phyloP scores from a whole-genome alignment of 2,113 vertebrate species.

The Hydrochoerus hydrochaeris region DNA sequence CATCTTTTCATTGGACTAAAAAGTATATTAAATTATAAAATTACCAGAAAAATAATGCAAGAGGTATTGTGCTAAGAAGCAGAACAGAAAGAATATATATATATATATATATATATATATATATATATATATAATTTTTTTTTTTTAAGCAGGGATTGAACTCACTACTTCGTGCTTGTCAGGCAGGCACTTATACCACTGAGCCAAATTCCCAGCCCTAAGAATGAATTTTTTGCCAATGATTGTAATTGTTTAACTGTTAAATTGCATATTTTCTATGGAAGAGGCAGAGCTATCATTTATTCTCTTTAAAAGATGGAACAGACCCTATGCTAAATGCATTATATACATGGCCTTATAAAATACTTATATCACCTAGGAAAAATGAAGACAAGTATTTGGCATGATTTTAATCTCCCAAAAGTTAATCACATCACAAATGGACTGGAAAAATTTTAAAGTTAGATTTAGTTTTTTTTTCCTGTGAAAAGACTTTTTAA shows the following conservation, averaged over 20 bases:
- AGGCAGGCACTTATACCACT: too few species aligned
- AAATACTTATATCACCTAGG: background rate
- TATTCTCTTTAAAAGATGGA: background rate
- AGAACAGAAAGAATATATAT: background rate
- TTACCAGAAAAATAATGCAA: background rate
- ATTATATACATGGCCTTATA: background rate
- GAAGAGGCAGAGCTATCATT: background rate
- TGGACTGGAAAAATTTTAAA: background rate
- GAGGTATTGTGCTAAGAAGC: background rate
- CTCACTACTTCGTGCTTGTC: too few species aligned
- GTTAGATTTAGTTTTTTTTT: background rate
- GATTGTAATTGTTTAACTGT: background rate
- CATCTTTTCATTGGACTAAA: background rate
- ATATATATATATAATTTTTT: too few species aligned
- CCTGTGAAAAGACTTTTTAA: background rate
- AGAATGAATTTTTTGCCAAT: background rate
- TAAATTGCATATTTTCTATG: background rate
- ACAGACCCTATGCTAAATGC: background rate
- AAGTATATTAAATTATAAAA: background rate
- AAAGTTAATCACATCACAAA: background rate
- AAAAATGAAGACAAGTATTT: background rate
- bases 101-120: too few species aligned
- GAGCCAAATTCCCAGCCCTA: background rate
- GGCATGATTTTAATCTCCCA: background rate
- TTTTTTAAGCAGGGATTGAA: too few species aligned